Evolutionary conservation across 2,888 invertebrate species (phyloP).

Genomic region (Enchytraeus crypticus): DNA sequence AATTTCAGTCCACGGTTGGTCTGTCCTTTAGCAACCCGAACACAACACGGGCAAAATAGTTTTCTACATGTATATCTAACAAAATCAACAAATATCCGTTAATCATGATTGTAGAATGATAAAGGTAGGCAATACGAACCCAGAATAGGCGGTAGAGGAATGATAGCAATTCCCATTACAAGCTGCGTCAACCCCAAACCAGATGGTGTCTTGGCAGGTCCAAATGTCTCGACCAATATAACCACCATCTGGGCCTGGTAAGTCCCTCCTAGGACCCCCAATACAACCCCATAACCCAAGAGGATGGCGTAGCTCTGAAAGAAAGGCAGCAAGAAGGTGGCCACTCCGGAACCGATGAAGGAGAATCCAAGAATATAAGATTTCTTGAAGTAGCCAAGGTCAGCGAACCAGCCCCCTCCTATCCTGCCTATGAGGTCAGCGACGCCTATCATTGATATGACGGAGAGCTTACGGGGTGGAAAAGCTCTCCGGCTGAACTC

Average conservation of each 20-base stretch:
- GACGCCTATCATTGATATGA: conserved; percentile 12
- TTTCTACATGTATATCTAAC: too few species aligned
- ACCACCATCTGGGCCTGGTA: conserved; percentile 20
- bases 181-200: conserved; percentile 17
- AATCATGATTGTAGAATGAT: too few species aligned
- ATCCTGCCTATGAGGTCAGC: conserved; percentile 14
- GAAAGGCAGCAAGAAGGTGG: conserved; percentile 6
- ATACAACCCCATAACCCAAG: conserved; percentile 1
- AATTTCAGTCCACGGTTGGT: too few species aligned
- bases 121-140: too few species aligned
- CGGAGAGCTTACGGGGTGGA: background rate
- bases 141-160: conserved; percentile 16
- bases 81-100: too few species aligned
- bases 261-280: conserved; percentile 18
- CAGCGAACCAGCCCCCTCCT: conserved; percentile 14
- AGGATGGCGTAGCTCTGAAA: conserved; percentile 4
- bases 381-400: conserved; percentile 5
- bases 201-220: conserved; percentile 12
- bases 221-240: conserved; percentile 20
- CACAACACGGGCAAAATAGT: too few species aligned
- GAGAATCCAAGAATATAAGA: conserved; percentile 6
- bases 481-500: conserved; percentile 1
- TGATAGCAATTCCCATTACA: conserved; percentile 19
- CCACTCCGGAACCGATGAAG: conserved; percentile 1
- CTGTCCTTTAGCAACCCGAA: too few species aligned